Evolutionary conservation across 2,797 vertebrate species (phyloP).

Genomic region (Dromococcyx pavoninus): DNA sequence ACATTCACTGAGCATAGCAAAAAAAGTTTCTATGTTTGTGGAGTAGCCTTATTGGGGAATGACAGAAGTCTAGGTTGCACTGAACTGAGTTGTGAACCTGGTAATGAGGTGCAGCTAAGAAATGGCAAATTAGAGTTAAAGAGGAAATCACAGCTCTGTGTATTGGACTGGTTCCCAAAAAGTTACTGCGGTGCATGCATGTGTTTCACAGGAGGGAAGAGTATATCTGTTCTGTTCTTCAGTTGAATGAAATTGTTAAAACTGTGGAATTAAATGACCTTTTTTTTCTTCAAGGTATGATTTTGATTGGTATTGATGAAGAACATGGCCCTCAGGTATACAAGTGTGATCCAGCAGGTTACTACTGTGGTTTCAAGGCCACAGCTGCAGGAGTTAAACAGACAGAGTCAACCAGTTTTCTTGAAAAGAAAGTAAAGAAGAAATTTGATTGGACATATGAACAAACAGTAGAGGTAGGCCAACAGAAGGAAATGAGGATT

Average conservation of each 20-base stretch:
- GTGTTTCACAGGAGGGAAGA: not conserved
- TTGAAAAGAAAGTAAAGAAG: conserved; percentile 99
- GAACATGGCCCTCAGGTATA: conserved; percentile 93
- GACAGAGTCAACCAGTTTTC: conserved; percentile 97
- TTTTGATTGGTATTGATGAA: conserved; percentile 93
- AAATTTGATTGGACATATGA: conserved; percentile 97
- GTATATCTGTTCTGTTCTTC: not conserved
- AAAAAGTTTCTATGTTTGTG: not conserved
- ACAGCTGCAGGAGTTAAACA: conserved; percentile 98
- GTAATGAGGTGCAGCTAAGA: not conserved
- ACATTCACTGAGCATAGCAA: not conserved
- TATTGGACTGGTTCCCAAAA: not conserved
- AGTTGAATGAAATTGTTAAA: not conserved
- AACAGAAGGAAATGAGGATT: not conserved
- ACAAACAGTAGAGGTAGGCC: conserved; percentile 92
- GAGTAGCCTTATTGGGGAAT: not conserved
- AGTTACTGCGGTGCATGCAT: not conserved
- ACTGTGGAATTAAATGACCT: not conserved
- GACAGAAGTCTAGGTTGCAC: not conserved
- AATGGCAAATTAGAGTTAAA: not conserved
- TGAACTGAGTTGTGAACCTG: not conserved
- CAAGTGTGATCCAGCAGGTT: conserved; percentile 96
- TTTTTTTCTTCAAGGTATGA: conserved; percentile 86
- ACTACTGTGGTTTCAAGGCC: conserved; percentile 98
- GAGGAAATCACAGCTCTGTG: not conserved